phyloP scores from a whole-genome alignment of 2,797 vertebrate genomes.

The Sebastes trivittatus region DNA sequence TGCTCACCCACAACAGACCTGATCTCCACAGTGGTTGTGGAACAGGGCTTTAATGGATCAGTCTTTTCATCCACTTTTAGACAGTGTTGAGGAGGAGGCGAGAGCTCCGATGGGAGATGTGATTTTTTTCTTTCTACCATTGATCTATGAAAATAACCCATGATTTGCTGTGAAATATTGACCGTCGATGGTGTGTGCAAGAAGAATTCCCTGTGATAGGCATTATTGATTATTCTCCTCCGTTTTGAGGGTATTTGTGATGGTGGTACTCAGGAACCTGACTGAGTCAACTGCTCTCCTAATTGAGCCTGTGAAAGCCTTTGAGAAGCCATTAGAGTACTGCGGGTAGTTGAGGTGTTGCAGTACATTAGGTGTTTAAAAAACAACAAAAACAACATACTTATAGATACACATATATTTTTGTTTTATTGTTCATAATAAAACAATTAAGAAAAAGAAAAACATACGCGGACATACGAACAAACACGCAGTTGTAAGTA shows the following conservation, averaged over 20 bases:
- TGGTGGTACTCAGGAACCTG: background rate
- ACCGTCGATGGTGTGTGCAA: background rate
- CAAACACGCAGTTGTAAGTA: too few species aligned
- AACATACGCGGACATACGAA: too few species aligned
- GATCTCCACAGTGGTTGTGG: background rate
- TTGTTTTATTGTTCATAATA: too few species aligned
- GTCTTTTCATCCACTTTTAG: constrained; percentile 11
- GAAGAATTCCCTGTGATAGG: background rate
- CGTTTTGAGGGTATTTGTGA: constrained; percentile 8
- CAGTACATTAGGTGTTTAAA: background rate
- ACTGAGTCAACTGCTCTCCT: constrained; percentile 22
- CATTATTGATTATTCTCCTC: constrained; percentile 29
- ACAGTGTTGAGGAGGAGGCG: background rate
- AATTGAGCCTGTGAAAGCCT: constrained; percentile 20
- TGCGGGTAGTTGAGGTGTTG: background rate
- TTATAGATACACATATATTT: too few species aligned
- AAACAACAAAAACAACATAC: too few species aligned
- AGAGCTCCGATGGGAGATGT: background rate
- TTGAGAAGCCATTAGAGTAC: background rate
- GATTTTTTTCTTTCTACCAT: background rate
- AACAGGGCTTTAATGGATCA: constrained; percentile 16
- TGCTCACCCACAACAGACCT: background rate
- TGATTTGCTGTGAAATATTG: constrained; percentile 29
- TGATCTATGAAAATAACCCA: constrained; percentile 17
- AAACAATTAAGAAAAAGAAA: too few species aligned